These are phyloP conservation scores for Pteronura brasiliensis DNA, from an alignment of 2,113 vertebrate genomes.

Conservation along the genomic window DNA sequence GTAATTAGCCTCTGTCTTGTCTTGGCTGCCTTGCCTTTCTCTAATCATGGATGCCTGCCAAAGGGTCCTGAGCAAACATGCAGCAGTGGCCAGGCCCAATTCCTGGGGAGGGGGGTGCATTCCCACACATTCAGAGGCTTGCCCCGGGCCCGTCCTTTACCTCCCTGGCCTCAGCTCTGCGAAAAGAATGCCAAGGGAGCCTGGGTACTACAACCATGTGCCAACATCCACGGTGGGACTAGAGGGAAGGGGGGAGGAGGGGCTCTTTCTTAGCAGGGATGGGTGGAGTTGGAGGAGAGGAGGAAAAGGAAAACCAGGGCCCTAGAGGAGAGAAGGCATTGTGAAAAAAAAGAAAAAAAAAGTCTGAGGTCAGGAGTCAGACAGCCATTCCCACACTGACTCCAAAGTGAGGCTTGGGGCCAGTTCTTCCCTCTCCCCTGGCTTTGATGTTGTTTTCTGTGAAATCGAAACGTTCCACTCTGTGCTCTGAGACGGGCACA, in stretches of 20 bases:
- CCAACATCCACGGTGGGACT: background rate
- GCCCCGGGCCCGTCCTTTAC: slow-evolving; percentile 49
- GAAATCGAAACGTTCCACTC: background rate
- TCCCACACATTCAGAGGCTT: slow-evolving; percentile 59
- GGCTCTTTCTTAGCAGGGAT: background rate
- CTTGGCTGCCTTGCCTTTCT: slow-evolving; percentile 67
- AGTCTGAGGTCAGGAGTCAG: background rate
- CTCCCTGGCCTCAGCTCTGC: slow-evolving; percentile 51
- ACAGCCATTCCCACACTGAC: background rate
- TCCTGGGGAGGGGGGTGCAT: slow-evolving; percentile 61
- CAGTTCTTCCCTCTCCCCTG: background rate
- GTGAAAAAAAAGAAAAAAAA: background rate
- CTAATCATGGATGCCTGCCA: slow-evolving; percentile 70
- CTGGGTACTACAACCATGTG: background rate
- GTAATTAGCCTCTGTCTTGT: slow-evolving; percentile 71
- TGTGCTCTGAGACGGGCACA: too few relatives aligned
- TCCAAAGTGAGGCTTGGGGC: background rate
- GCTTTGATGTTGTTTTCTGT: background rate
- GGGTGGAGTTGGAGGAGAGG: background rate
- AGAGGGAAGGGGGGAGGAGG: background rate
- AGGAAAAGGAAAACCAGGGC: background rate
- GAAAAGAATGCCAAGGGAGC: slow-evolving; percentile 11
- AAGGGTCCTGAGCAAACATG: slow-evolving; percentile 37
- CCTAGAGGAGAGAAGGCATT: background rate
- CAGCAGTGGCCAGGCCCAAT: slow-evolving; percentile 44